Base-by-base conservation (phyloP, 2,888 invertebrate species). In the Amphipoea lucens region DNA sequence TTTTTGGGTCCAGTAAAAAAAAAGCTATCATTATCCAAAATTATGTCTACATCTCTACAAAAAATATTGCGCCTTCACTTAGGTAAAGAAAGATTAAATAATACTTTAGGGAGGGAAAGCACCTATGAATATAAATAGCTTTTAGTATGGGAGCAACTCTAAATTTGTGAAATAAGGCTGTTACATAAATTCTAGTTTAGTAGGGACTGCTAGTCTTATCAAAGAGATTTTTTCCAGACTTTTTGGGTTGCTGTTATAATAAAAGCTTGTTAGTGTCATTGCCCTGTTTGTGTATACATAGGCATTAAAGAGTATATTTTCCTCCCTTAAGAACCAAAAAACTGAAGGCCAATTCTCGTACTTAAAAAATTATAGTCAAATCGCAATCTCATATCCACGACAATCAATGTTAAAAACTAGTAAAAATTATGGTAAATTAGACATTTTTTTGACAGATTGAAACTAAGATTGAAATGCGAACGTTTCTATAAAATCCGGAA, bases 61-160 rank as follows among this genome's bases (percentile, higher is more conserved):
- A 81, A 80, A 63, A 81, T 79, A 63, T 62, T 4, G 45, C 40
- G 23, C 69, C 42, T 57, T 51, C 63, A 42, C 65, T 29, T 40
- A 71, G 17, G 40, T 40, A 71, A 83, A 71, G 66, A 67, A 40
- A 77, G 70, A 77, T 83, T 77, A 67, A 83, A 81, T 81, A 81
- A 83, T 71, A 81, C 60, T 77, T 81, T 77, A 77, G 62, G 62
- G 48, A 83, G 29, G 36, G 71, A 63, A 71, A 68, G 78, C 83
- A 83, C 71, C 81, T 72, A 81, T 81, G 81, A 81, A 83, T 81
- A 83, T 81, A 83, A 83, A 81, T 72, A 71, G 78, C 67, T 48
- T 82, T 68, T 57, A 48, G 71, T 78, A n/a, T 20, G 81, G 40
- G 45, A 77, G 83, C 40, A 57, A 78, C 62, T 83, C 48, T 54